Base-by-base conservation (phyloP, 1,140 invertebrate species). In the Apis laboriosa region DNA sequence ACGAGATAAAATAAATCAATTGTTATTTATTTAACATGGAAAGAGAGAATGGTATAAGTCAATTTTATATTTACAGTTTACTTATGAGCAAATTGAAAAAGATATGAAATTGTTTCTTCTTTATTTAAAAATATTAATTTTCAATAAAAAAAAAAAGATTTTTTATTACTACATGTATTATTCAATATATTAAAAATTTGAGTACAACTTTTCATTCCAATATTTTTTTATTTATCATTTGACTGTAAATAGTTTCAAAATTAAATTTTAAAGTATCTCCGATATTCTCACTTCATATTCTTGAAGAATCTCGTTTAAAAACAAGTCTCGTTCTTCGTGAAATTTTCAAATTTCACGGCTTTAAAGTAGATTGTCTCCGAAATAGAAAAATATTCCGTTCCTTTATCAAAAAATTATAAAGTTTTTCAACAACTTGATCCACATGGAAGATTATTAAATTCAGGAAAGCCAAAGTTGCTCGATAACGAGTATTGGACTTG, bases 401-500 rank as follows among this genome's bases (percentile, higher is more conserved):
- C 9, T 17, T 7, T 17, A 43, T n/a, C 15, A 24, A 71, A 61
- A 53, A 79, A 61, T 79, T 4, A 79, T n/a, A 13, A 49, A 77
- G 34, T 51, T 15, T n/a, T 8, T 17, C 9, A 61, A 2, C 19
- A 9, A 43, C 17, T 11, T 19, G 24, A 58, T 70, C 5, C 13
- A 7, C 17, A 17, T 3, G n/a, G 53, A 78, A 60, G 21, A 60
- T 70, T 49, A 55, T 28, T 74, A 80, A 74, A 80, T 80, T 74
- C 56, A 74, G 24, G 21, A 13, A 66, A 75, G 11, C 24, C 67
- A 49, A 79, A 53, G 75, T 56, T 5, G 51, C 11, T 71, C 19
- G 60, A 66, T 61, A 19, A 74, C 17, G 17, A 1, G 53, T 43
- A 75, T 64, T 11, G 28, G 9, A 17, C 49, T 17, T 1, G 15